Evolutionary conservation across 1,140 invertebrate species (phyloP).

Genomic region (Drosophila pachea): DNA sequence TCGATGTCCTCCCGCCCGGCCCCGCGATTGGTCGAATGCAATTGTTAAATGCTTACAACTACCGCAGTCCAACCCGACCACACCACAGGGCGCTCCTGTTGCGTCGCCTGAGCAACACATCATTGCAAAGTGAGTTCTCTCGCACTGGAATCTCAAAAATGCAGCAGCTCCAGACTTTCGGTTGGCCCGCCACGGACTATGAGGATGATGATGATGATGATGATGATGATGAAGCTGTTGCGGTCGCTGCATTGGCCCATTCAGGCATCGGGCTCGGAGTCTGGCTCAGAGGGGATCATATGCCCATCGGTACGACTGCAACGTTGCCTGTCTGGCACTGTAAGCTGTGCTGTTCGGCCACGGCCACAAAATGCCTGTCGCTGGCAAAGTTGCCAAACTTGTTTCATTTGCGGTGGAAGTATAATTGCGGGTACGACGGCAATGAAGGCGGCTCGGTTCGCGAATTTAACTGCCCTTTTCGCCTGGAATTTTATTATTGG

Average conservation of each 20-base stretch:
- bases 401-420: constrained; percentile 75
- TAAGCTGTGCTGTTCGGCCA: constrained; percentile 16
- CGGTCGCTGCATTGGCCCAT: constrained; percentile 55
- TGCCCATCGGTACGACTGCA: constrained; percentile 1
- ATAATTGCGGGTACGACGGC: constrained; percentile 61
- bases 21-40: constrained; percentile 38
- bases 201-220: constrained; percentile 67
- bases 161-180: constrained; percentile 49
- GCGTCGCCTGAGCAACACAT: constrained; percentile 9
- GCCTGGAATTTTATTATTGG: constrained; percentile 73
- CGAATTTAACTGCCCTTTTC: constrained; percentile 51
- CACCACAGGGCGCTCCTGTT: neutral
- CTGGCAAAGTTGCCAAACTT: constrained; percentile 74
- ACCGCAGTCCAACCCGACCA: constrained; percentile 4
- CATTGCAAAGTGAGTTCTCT: constrained; percentile 49
- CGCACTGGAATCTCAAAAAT: constrained; percentile 70
- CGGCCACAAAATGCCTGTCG: constrained; percentile 69
- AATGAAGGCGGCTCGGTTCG: constrained; percentile 18
- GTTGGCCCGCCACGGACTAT: constrained; percentile 22
- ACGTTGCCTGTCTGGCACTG: constrained; percentile 11
- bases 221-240: constrained; percentile 72
- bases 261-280: constrained; percentile 4
- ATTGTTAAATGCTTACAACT: constrained; percentile 54
- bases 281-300: neutral
- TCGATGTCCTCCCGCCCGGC: constrained; percentile 1